These are phyloP conservation scores for Platorchestia sp. DNA, from an alignment of 1,140 invertebrate species.

Conservation along the genomic window DNA sequence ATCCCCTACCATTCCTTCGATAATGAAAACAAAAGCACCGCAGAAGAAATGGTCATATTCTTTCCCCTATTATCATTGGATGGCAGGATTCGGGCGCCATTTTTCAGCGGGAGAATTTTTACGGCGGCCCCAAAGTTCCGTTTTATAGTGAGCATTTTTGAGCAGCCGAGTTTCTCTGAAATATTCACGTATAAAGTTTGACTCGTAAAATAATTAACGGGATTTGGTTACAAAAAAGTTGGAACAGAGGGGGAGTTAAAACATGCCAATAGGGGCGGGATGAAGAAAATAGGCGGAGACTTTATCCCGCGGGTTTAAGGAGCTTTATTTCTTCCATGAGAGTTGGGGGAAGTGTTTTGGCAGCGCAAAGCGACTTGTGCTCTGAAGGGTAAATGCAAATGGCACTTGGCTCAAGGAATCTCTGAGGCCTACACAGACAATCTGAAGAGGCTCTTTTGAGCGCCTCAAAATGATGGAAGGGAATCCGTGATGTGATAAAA, in stretches of 20 bases:
- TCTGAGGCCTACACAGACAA: neutral
- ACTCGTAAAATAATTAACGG: slow-evolving; percentile 52
- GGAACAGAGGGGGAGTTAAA: slow-evolving; percentile 3
- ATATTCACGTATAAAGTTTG: slow-evolving; percentile 55
- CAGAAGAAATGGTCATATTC: slow-evolving; percentile 29
- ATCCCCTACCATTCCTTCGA: slow-evolving; percentile 10
- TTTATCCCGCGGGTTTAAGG: neutral
- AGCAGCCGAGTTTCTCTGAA: slow-evolving; percentile 20
- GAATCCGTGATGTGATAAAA: neutral
- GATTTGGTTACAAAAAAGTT: slow-evolving; percentile 29
- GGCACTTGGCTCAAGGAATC: neutral
- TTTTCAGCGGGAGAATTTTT: slow-evolving; percentile 10
- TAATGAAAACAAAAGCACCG: slow-evolving; percentile 45
- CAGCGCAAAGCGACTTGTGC: neutral
- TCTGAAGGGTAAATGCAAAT: slow-evolving; percentile 6
- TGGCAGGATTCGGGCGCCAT: slow-evolving; percentile 22
- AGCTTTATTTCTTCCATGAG: neutral
- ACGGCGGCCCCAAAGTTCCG: slow-evolving; percentile 31
- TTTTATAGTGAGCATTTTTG: slow-evolving; percentile 50
- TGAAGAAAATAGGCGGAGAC: neutral
- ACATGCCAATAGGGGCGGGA: neutral
- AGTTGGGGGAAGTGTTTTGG: slow-evolving; percentile 11
- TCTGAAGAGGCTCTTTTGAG: neutral
- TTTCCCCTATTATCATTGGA: slow-evolving; percentile 27
- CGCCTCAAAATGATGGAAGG: neutral